A percentile compares a stretch with the other conserved stretches of the same genome.
Evolutionary conservation across 92 coral and sea anemone genomes (phyloP).

Genomic region (Virgularia gustaviana): DNA sequence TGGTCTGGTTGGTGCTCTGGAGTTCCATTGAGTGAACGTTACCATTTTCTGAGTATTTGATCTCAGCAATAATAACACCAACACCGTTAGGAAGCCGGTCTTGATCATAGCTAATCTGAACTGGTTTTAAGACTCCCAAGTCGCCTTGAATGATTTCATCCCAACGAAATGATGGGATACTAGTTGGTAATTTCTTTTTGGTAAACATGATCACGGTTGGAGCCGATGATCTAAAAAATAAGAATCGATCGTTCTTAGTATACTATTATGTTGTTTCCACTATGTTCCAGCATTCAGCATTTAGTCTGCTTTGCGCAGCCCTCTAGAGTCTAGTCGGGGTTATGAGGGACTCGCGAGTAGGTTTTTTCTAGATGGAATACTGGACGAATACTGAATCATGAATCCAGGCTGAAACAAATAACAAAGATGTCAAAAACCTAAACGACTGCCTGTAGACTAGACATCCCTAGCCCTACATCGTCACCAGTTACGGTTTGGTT

Average conservation of each 20-base stretch:
- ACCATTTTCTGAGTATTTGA: conserved; percentile 9
- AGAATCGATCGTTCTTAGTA: neutral
- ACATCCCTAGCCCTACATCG: too few relatives aligned
- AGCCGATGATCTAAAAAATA: neutral
- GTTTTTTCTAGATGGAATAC: too few relatives aligned
- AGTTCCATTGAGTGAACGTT: neutral
- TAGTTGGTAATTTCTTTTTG: neutral
- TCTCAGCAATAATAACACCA: neutral
- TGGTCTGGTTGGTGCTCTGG: neutral
- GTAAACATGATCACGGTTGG: conserved; percentile 14
- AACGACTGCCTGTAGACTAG: too few relatives aligned
- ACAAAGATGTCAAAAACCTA: too few relatives aligned
- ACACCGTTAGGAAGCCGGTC: neutral
- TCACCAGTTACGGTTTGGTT: too few relatives aligned
- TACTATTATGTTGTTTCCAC: neutral
- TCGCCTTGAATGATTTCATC: neutral
- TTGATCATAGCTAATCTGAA: neutral
- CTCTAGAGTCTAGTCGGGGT: too few relatives aligned
- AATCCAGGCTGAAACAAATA: too few relatives aligned
- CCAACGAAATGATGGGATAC: too few relatives aligned
- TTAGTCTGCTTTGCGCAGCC: too few relatives aligned
- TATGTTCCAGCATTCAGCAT: neutral
- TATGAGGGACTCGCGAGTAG: too few relatives aligned
- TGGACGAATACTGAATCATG: too few relatives aligned
- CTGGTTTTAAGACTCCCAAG: neutral